Evolutionary conservation across 2,888 invertebrate species (phyloP), one percentile per base, ranked within the genome.

Genomic region (Orchesella flavescens): DNA sequence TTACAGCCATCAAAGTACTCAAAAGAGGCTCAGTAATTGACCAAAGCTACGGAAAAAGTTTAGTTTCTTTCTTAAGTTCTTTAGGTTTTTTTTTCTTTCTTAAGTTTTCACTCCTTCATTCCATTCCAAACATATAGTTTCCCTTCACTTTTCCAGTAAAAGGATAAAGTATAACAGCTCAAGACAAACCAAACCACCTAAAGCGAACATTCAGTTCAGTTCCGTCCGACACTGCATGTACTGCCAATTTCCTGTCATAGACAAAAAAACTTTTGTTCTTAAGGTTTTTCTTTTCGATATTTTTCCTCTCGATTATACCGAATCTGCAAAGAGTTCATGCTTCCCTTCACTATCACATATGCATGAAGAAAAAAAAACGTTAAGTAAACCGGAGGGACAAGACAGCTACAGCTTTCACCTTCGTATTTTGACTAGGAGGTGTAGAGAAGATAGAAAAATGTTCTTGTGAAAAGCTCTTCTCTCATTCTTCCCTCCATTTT

Each of bases 241-340:
- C 73, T 80, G 80, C 73, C 80, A 73, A 80, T 80, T 80, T 80
- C 73, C 80, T 80, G 80, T 80, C 80, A 73, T 68, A 55, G 19
- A 66, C 65, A n/a, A 59, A 71, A 71, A 15, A 65, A 80, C 73
- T 80, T 80, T 80, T 72, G 21, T 61, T 43, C 19, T 43, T 53
- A 68, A 21, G 44, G 75, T 19, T 75, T 75, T 17, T 49, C 12
- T 23, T n/a, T 34, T n/a, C 21, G 43, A 57, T 34, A 17, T n/a
- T 57, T 69, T 73, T 44, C 59, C 61, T 24, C 34, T 34, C 34
- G 34, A 34, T 34, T 69, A 24, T 15, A 21, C 23, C 0, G 23
- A 21, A 59, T 23, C 46, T 49, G 46, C 10, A 23, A 49, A 10
- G 43, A 9, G 57, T 34, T 17, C 43, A 57, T 71, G 15, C 12